Conservation (phyloP, 1,140 invertebrate species). For the Drosophila neocordata region DNA sequence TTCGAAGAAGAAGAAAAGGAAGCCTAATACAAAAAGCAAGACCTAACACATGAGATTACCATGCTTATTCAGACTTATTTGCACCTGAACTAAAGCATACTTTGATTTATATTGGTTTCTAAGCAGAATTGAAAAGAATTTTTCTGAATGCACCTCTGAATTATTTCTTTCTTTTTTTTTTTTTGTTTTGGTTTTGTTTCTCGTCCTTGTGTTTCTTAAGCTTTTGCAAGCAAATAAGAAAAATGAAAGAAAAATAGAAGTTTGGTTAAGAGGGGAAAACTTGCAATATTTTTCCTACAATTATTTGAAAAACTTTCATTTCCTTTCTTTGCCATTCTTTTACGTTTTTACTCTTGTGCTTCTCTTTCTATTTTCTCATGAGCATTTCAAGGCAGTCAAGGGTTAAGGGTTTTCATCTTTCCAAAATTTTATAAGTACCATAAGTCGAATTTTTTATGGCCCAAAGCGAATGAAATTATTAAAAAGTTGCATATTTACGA, state of each 20-base stretch:
- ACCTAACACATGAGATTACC: no score
- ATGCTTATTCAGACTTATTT: background rate
- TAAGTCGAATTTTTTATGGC: constrained; percentile 24
- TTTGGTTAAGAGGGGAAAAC: constrained; percentile 4
- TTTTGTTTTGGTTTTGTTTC: background rate
- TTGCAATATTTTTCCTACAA: constrained; percentile 15
- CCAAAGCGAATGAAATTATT: constrained; percentile 17
- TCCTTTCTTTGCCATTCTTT: background rate
- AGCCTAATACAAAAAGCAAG: no score
- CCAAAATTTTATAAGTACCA: constrained; percentile 14
- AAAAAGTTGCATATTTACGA: constrained; percentile 27
- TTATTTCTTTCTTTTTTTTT: background rate
- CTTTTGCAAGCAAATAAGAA: background rate
- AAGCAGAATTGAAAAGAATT: background rate
- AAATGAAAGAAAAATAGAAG: background rate
- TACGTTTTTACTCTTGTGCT: background rate
- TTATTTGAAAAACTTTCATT: constrained; percentile 10
- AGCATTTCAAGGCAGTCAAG: constrained; percentile 14
- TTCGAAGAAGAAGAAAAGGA: no score
- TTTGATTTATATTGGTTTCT: constrained; percentile 5
- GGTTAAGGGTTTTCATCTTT: constrained; percentile 13
- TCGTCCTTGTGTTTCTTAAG: background rate
- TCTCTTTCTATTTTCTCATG: constrained; percentile 2
- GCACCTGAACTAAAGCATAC: background rate
- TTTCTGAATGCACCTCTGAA: background rate